These are phyloP conservation scores for Natator depressus DNA, from an alignment of 2,113 vertebrate species.

Conservation along the genomic window DNA sequence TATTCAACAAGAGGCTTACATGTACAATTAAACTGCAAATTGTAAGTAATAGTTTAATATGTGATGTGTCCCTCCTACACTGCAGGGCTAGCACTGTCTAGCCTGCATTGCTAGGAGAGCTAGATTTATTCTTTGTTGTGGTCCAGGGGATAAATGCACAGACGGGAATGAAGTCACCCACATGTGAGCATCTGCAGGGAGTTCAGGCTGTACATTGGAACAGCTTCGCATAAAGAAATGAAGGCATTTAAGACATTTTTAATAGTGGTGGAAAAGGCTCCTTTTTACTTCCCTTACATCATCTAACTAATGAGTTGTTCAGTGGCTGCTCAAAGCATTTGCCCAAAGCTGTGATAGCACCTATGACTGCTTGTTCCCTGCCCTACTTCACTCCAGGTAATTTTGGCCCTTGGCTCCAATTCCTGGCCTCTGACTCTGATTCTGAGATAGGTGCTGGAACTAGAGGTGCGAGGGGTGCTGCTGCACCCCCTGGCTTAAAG, in stretches of 20 bases:
- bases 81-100: not conserved
- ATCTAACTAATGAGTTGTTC: not conserved
- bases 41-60: not conserved
- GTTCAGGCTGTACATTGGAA: not conserved
- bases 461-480: too few species aligned
- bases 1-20: not conserved
- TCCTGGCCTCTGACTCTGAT: not conserved
- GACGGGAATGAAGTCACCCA: not conserved
- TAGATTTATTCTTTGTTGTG: not conserved
- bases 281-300: not conserved
- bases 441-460: not conserved
- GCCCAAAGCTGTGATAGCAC: not conserved
- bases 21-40: not conserved
- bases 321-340: not conserved
- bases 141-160: not conserved
- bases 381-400: not conserved
- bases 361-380: not conserved
- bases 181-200: accelerated
- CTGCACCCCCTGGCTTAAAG: too few species aligned
- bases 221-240: not conserved
- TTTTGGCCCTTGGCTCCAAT: not conserved
- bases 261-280: not conserved
- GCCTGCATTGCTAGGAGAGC: not conserved
- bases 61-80: not conserved
- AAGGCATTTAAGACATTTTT: not conserved